Base-by-base conservation (phyloP, 1,140 invertebrate genomes). In the Drepana arcuata region DNA sequence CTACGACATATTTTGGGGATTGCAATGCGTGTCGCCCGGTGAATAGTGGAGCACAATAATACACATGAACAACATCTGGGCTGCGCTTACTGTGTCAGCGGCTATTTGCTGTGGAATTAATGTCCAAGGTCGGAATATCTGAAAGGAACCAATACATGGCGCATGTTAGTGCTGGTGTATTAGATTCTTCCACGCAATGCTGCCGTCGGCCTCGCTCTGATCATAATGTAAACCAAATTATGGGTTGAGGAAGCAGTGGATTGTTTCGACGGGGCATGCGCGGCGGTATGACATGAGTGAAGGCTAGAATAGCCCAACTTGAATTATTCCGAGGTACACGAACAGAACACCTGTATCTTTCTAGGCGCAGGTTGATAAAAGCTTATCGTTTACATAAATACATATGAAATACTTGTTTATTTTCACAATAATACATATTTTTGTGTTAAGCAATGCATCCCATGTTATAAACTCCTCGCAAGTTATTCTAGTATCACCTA, bases 61-160 rank as follows among this genome's bases (percentile, higher is more conserved):
- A 68, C 69, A 78, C 70, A 74, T 57, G 51, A 68, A 79, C 72
- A 79, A 75, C 65, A 74, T 62, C 64, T 44, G 59, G 61, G 67
- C 68, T 69, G 67, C 65, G 74, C 78, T 82, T 82, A 82, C 78
- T 73, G 78, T 82, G 73, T 78, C 78, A 69, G 62, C 77, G 74
- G 69, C 64, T 67, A 68, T 68, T 71, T 78, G 78, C 65, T 63
- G 78, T 68, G 67, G 67, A 78, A 79, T 63, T 74, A 82, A 82
- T 63, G 72, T 77, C 77, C 77, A 82, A 70, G 77, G 75, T 55
- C 72, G 69, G 67, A 82, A 70, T 55, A 82, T 82, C 77, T 82
- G 77, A 82, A 81, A 78, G 74, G 52, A 82, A 81, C 44, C 72
- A 82, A 67, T 67, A 81, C 70, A 79, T 61, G 53, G 53, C 58